Evolutionary conservation across 2,113 vertebrate species (phyloP).

Genomic region (Pachyramphus minor): DNA sequence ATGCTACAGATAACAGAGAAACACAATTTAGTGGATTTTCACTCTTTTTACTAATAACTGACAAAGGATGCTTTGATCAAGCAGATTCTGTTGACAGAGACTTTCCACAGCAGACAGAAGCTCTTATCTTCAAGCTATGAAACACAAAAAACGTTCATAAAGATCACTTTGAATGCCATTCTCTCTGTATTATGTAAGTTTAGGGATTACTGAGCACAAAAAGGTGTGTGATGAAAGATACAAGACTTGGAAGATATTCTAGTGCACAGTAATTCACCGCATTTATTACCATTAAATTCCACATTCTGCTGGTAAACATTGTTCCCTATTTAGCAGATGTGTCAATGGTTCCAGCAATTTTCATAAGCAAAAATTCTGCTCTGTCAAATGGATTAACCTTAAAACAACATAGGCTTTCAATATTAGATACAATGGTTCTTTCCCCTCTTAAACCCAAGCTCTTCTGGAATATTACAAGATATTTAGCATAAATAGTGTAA

Average conservation of each 20-base stretch:
- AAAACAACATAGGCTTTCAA: neutral
- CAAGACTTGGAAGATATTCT: constrained; percentile 28
- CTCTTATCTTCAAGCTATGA: constrained; percentile 71
- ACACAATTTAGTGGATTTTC: constrained; percentile 65
- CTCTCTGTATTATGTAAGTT: constrained; percentile 64
- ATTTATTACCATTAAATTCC: constrained; percentile 53
- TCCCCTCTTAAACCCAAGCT: neutral
- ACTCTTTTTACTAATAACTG: constrained; percentile 69
- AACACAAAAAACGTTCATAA: constrained; percentile 68
- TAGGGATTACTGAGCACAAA: constrained; percentile 68
- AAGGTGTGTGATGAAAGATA: constrained; percentile 61
- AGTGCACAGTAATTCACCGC: constrained; percentile 16
- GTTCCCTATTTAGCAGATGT: constrained; percentile 16
- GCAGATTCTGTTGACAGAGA: constrained; percentile 67
- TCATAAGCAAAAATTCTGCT: constrained; percentile 32
- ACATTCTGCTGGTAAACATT: constrained; percentile 33
- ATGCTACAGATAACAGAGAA: constrained; percentile 62
- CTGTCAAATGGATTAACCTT: neutral
- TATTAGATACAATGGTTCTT: neutral
- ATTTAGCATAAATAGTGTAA: neutral
- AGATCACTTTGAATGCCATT: constrained; percentile 70
- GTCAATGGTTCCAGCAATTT: constrained; percentile 1
- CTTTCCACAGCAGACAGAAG: constrained; percentile 66
- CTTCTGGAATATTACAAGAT: neutral
- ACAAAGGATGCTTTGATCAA: constrained; percentile 74